phyloP scores from a whole-genome alignment of 2,797 vertebrate species.

The Molossus molossus region DNA sequence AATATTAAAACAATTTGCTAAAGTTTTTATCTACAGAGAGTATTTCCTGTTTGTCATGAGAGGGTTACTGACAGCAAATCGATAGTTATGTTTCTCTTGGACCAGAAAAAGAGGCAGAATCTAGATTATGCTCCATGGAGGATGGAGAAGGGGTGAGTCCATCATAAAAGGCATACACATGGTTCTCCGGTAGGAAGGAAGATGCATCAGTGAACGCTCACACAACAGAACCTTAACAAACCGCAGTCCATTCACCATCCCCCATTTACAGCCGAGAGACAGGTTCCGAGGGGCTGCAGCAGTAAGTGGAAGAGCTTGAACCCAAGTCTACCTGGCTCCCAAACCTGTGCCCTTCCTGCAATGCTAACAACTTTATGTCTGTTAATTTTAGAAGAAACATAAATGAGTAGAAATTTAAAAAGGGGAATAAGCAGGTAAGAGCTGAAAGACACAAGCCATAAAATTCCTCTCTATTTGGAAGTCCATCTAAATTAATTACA shows the following conservation, averaged over 20 bases:
- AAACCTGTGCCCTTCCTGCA: background rate
- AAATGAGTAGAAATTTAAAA: background rate
- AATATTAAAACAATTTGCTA: background rate
- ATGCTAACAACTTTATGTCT: background rate
- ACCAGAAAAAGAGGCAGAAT: background rate
- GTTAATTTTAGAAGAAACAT: background rate
- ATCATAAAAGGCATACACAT: background rate
- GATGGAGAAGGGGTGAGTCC: background rate
- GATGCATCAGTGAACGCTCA: background rate
- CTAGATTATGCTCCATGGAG: background rate
- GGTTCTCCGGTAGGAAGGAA: background rate
- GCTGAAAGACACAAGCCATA: background rate
- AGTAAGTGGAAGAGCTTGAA: background rate
- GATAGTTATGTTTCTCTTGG: background rate
- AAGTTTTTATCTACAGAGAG: conserved; percentile 27
- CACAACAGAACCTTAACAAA: background rate
- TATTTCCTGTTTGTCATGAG: background rate
- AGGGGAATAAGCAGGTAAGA: background rate
- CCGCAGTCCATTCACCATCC: too few relatives aligned
- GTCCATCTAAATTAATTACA: background rate
- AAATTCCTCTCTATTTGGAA: background rate
- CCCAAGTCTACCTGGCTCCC: background rate
- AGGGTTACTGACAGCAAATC: background rate
- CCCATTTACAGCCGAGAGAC: background rate
- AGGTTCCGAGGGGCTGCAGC: background rate